A percentile compares a stretch with the other conserved stretches of the same genome.
Evolutionary conservation across 1,140 invertebrate genomes (phyloP).

Genomic region (Rhopalosiphum padi): DNA sequence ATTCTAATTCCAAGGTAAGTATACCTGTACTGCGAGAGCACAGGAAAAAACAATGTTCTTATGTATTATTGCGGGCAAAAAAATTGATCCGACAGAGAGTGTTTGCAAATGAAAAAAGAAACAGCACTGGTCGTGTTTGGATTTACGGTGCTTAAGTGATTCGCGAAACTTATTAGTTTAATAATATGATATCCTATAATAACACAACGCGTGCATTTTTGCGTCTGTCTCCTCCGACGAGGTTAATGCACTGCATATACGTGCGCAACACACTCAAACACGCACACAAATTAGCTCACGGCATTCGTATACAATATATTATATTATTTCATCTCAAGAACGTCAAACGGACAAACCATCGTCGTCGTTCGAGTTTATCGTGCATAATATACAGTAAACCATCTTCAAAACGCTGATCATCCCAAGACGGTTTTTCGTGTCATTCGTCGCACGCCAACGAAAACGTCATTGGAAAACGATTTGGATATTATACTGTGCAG

Average conservation of each 20-base stretch:
- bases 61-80: neutral
- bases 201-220: neutral
- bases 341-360: neutral
- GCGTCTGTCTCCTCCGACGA: neutral
- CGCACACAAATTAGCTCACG: too few relatives aligned
- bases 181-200: neutral
- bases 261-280: neutral
- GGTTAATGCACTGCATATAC: conserved; percentile 9
- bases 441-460: neutral
- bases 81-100: neutral
- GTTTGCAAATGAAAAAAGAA: neutral
- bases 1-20: neutral
- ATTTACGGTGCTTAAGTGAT: neutral
- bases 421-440: neutral
- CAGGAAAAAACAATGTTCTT: neutral
- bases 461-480: neutral
- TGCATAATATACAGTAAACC: neutral
- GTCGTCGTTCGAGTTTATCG: neutral
- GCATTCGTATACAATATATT: neutral
- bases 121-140: neutral
- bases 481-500: neutral
- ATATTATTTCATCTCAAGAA: neutral
- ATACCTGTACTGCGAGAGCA: neutral
- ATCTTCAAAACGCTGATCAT: neutral
- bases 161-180: neutral